These are phyloP conservation scores for Galagoides demidoff DNA, from an alignment of 2,797 vertebrate species.

Conservation along the genomic window DNA sequence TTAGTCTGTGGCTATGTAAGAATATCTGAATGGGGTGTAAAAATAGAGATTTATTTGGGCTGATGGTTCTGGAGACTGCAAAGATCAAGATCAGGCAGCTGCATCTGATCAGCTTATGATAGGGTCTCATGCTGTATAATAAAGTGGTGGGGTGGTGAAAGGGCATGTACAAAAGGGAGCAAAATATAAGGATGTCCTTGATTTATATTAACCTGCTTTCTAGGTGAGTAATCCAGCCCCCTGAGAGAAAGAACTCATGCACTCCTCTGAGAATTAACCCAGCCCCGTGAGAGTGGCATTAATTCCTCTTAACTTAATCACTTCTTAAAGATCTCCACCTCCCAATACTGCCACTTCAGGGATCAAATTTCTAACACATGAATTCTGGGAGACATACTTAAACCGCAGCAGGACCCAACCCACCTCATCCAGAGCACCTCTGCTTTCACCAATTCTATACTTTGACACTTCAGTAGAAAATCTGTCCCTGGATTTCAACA, in stretches of 20 bases:
- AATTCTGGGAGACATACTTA: neutral
- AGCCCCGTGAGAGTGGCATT: neutral
- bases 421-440: neutral
- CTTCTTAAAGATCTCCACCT: neutral
- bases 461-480: neutral
- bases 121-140: neutral
- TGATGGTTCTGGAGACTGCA: neutral
- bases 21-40: neutral
- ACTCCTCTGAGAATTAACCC: neutral
- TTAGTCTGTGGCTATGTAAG: neutral
- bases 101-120: neutral
- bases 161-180: neutral
- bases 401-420: neutral
- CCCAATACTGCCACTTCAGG: neutral
- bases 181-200: neutral
- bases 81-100: neutral
- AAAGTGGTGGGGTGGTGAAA: neutral
- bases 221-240: neutral
- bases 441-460: neutral
- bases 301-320: neutral
- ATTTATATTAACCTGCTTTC: neutral
- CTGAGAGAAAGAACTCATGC: neutral
- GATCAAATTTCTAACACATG: neutral
- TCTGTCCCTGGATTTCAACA: neutral
- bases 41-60: neutral